Conservation (phyloP, 2,797 vertebrate species). For the Arnoldichthys spilopterus region DNA sequence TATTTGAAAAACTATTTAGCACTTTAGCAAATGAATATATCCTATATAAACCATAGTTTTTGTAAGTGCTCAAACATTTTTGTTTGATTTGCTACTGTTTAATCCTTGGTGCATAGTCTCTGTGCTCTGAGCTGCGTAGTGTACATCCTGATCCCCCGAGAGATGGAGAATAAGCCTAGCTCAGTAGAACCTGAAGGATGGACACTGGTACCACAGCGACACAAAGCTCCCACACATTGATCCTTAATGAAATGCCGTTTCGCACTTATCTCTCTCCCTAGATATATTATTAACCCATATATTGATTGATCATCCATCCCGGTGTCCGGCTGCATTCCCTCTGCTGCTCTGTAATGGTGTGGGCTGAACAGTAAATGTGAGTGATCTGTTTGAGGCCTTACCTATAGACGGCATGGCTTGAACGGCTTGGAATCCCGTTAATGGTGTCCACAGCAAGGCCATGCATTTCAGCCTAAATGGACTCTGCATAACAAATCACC, state of each 20-base stretch:
- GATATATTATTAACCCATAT: conserved; percentile 62
- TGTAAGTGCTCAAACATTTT: not conserved
- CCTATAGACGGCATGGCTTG: conserved; percentile 43
- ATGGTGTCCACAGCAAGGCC: conserved; percentile 67
- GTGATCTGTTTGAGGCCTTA: conserved; percentile 51
- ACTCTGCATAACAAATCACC: conserved; percentile 70
- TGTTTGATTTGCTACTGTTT: not conserved
- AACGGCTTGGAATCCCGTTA: conserved; percentile 34
- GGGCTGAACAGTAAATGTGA: conserved; percentile 55
- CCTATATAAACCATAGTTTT: not conserved
- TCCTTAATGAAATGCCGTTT: conserved; percentile 62
- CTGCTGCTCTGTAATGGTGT: conserved; percentile 50
- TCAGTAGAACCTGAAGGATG: conserved; percentile 31
- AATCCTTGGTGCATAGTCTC: not conserved
- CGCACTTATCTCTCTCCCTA: conserved; percentile 56
- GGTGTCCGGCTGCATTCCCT: conserved; percentile 33
- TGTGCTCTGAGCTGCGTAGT: conserved; percentile 3
- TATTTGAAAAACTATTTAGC: too few relatives aligned
- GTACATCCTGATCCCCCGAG: not conserved
- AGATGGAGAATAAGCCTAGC: conserved; percentile 20
- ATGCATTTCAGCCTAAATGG: conserved; percentile 77
- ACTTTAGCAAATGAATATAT: not conserved
- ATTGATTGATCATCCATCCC: conserved; percentile 58
- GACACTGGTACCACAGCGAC: conserved; percentile 35
- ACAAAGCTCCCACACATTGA: conserved; percentile 55